A percentile compares a stretch with the other conserved stretches of the same genome.
These are phyloP conservation scores for Eledona agricola DNA, from an alignment of 2,888 invertebrate genomes.

Conservation along the genomic window DNA sequence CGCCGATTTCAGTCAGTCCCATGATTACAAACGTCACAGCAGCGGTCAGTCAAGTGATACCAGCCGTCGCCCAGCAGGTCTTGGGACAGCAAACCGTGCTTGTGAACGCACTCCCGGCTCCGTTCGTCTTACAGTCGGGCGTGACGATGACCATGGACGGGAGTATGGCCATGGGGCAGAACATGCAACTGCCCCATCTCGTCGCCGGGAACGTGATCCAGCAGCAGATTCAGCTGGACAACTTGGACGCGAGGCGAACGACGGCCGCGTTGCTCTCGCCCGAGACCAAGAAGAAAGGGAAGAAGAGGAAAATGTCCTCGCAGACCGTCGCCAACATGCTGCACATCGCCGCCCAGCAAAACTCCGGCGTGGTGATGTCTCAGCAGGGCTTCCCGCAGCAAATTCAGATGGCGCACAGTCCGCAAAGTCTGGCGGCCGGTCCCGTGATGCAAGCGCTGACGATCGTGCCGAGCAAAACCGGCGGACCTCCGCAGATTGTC, in stretches of 20 bases:
- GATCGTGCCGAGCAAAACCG: constrained; percentile 79
- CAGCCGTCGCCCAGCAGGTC: constrained; percentile 64
- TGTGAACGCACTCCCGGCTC: constrained; percentile 80
- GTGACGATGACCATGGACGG: constrained; percentile 79
- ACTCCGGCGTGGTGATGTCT: constrained; percentile 69
- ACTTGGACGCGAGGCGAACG: constrained; percentile 64
- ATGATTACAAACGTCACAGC: constrained; percentile 73
- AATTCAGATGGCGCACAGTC: constrained; percentile 74
- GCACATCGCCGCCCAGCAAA: constrained; percentile 75
- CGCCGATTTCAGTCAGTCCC: constrained; percentile 70
- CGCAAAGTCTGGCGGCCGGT: constrained; percentile 72
- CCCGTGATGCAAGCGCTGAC: constrained; percentile 80
- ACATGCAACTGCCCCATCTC: constrained; percentile 75
- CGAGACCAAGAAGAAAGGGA: constrained; percentile 67
- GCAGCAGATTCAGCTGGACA: constrained; percentile 66
- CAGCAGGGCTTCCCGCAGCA: constrained; percentile 73
- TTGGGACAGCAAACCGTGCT: constrained; percentile 81
- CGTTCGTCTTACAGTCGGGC: constrained; percentile 81
- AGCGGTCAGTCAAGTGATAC: constrained; percentile 72
- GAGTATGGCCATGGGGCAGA: constrained; percentile 65
- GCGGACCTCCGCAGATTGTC: constrained; percentile 76
- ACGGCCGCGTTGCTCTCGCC: constrained; percentile 72
- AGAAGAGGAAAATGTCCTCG: constrained; percentile 77
- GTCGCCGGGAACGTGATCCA: constrained; percentile 72
- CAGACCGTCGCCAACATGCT: constrained; percentile 76